Conservation (phyloP, 2,888 invertebrate species). For the Barypeithes pellucidus region DNA sequence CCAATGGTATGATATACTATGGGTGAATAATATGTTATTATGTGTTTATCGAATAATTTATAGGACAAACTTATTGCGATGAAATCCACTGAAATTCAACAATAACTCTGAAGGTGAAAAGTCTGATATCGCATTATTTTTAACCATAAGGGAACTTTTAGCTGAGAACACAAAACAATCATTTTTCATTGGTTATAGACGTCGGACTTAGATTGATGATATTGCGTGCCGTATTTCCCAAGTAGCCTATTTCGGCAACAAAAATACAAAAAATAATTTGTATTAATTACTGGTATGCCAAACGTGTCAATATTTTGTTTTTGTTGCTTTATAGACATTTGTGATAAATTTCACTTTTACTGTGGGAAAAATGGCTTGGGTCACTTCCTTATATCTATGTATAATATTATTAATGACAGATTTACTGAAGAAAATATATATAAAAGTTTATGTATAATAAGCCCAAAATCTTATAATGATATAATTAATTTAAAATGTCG, state of each 20-base stretch:
- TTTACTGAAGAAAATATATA: too few relatives aligned
- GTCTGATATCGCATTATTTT: constrained; percentile 48
- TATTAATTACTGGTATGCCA: constrained; percentile 46
- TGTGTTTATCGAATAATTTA: background rate
- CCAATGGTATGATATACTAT: too few relatives aligned
- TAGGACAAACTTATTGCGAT: background rate
- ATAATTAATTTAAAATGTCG: too few relatives aligned
- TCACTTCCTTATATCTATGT: constrained; percentile 3
- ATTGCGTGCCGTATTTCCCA: constrained; percentile 49
- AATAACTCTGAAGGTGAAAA: constrained; percentile 43
- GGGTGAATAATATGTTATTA: too few relatives aligned
- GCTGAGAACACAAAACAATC: constrained; percentile 45
- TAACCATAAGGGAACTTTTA: constrained; percentile 45
- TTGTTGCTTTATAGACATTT: background rate
- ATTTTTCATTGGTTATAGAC: constrained; percentile 55
- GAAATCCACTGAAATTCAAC: constrained; percentile 26
- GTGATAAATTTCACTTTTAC: constrained; percentile 16
- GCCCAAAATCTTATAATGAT: too few relatives aligned
- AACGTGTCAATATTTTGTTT: constrained; percentile 29
- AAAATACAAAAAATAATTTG: constrained; percentile 51
- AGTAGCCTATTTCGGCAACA: constrained; percentile 46
- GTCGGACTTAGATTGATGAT: constrained; percentile 52
- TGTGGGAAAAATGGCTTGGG: background rate
- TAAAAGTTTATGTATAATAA: too few relatives aligned
- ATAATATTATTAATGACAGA: too few relatives aligned